Percentiles rank a stretch among this genome's conserved stretches.
phyloP scores from a whole-genome alignment of 2,113 vertebrate genomes.

The Platanista minor region DNA sequence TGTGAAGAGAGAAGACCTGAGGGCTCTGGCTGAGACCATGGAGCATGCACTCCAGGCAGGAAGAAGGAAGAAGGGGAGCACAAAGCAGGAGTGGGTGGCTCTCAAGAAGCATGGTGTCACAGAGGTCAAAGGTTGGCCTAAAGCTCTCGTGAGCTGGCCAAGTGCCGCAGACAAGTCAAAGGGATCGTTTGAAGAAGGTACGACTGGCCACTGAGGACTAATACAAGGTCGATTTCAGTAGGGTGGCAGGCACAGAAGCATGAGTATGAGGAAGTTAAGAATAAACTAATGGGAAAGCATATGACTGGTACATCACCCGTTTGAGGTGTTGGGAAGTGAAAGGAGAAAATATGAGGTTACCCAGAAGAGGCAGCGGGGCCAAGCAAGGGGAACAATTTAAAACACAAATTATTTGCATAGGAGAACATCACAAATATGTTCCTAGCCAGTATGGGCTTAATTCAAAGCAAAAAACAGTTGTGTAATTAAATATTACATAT shows the following conservation, averaged over 20 bases:
- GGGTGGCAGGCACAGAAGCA: background rate
- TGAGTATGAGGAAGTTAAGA: background rate
- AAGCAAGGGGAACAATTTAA: background rate
- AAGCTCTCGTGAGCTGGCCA: background rate
- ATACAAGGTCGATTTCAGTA: background rate
- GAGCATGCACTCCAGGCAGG: background rate
- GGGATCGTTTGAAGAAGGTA: background rate
- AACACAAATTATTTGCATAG: background rate
- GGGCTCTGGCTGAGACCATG: background rate
- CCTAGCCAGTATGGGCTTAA: background rate
- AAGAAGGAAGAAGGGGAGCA: background rate
- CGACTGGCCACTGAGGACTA: background rate
- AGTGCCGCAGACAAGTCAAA: background rate
- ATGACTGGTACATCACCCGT: background rate
- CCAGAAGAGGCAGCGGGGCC: background rate
- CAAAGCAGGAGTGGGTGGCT: background rate
- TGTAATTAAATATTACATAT: background rate
- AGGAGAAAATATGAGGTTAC: background rate
- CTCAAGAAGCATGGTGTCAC: background rate
- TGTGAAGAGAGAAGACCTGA: background rate
- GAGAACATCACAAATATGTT: background rate
- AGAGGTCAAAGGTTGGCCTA: background rate
- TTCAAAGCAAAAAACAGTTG: background rate
- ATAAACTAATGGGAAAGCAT: background rate
- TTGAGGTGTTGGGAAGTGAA: background rate